A percentile compares a stretch with the other conserved stretches of the same genome.
Conservation (phyloP, 2,797 vertebrate species). For the Alcedo atthis region DNA sequence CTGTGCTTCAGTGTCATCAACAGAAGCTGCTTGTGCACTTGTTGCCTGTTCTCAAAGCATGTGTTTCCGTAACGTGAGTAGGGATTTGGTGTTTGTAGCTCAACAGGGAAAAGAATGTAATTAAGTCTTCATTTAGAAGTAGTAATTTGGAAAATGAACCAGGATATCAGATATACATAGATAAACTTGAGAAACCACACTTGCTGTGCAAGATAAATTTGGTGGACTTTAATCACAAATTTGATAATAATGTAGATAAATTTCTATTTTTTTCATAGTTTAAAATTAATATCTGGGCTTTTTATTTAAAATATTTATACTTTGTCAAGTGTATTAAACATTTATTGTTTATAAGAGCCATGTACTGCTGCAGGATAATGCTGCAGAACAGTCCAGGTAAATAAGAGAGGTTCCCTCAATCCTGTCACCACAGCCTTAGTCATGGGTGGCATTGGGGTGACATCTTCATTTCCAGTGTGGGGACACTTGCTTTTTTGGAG, state of each 20-base stretch:
- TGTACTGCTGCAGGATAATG: background rate
- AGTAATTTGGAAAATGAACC: background rate
- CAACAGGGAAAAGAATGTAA: background rate
- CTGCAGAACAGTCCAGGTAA: background rate
- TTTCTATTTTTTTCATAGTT: background rate
- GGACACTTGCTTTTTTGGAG: background rate
- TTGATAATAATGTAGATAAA: background rate
- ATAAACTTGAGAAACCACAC: background rate
- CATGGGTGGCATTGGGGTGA: background rate
- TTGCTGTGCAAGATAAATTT: background rate
- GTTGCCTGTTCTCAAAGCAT: background rate
- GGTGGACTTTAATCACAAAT: background rate
- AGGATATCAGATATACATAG: background rate
- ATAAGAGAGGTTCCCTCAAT: background rate
- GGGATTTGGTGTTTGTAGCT: background rate
- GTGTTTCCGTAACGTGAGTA: background rate
- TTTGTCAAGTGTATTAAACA: background rate
- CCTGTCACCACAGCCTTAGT: background rate
- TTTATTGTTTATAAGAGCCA: background rate
- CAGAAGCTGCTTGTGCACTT: background rate
- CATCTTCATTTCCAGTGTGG: background rate
- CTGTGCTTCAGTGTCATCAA: background rate
- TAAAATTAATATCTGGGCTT: background rate
- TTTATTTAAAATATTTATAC: background rate
- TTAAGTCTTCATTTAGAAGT: background rate